These are phyloP conservation scores for Iphiclides podalirius DNA, from an alignment of 2,888 invertebrate species.

Conservation along the genomic window DNA sequence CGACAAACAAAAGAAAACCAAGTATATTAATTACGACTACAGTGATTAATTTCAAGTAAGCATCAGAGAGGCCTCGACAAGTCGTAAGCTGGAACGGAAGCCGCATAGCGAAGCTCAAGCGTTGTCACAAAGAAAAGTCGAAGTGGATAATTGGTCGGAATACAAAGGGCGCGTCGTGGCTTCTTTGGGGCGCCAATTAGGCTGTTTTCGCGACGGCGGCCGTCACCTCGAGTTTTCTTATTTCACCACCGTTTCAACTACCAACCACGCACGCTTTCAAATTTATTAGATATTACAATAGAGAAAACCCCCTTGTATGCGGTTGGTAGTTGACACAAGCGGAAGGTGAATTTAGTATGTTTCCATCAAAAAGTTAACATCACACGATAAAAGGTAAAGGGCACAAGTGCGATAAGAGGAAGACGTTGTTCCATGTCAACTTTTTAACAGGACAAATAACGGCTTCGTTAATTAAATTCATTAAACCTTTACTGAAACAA, in stretches of 20 bases:
- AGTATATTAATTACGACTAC: conserved; percentile 74
- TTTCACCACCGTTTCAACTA: conserved; percentile 73
- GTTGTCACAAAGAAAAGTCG: conserved; percentile 56
- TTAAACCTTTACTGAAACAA: conserved; percentile 68
- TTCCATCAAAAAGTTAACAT: conserved; percentile 58
- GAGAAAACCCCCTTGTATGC: conserved; percentile 62
- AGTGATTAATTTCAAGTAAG: conserved; percentile 73
- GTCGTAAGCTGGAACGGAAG: conserved; percentile 74
- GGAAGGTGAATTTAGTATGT: conserved; percentile 51
- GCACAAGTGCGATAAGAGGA: background rate
- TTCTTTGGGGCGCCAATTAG: conserved; percentile 17
- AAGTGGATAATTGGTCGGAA: conserved; percentile 45
- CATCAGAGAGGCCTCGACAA: conserved; percentile 74
- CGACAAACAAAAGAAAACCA: conserved; percentile 78
- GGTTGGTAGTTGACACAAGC: conserved; percentile 74
- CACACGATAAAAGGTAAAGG: conserved; percentile 16
- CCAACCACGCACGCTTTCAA: conserved; percentile 67
- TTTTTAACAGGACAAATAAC: conserved; percentile 56
- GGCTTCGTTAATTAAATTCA: conserved; percentile 66
- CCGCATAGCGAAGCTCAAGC: conserved; percentile 76
- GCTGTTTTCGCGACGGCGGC: conserved; percentile 11
- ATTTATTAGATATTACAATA: conserved; percentile 37
- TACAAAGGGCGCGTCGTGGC: conserved; percentile 22
- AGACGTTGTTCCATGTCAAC: conserved; percentile 42
- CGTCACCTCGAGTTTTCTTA: conserved; percentile 61